Base-by-base conservation (phyloP, 2,888 invertebrate genomes). In the Eupithecia dodoneata region DNA sequence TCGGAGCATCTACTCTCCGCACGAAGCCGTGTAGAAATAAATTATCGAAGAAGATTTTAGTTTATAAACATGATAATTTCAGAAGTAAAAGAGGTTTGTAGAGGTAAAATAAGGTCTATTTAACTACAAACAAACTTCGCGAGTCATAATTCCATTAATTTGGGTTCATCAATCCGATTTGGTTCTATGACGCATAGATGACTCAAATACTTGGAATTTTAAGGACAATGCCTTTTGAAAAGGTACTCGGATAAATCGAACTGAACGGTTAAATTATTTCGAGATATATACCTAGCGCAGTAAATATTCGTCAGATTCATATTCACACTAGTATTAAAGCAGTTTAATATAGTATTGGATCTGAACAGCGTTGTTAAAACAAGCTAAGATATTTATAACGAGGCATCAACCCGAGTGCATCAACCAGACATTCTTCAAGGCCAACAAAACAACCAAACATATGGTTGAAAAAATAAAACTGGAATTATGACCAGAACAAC, bases 401-500 rank as follows among this genome's bases (percentile, higher is more conserved):
- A 88, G 85, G 85, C 90, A 88, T 88, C 89, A 88, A 90, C 90
- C 63, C 88, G 84, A 84, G 90, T 85, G 91, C 90, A 91, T 83
- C 87, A 89, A 91, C 91, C 92, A 92, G 92, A 90, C 93, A 92
- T 91, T 91, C 91, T 89, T 90, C 92, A 93, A 93, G 93, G 93
- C 91, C 91, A 94, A 90, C 93, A 92, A 92, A 92, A 92, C 90
- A 89, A 93, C 92, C 91, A 92, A 93, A 93, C 93, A 94, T 91
- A 92, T 94, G 93, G 90, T 81, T 88, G 89, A 89, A 90, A 93
- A 93, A 93, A 93, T 91, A 88, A 90, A 91, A 90, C 87, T 87
- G 88, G 87, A 84, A 87, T 88, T 87, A 85, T 86, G 80, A 80
- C 93, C 92, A 92, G 77, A 83, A 80, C 83, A 84, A 81, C 83